phyloP scores from a whole-genome alignment of 2,797 vertebrate genomes.

The Scarus forsteni region DNA sequence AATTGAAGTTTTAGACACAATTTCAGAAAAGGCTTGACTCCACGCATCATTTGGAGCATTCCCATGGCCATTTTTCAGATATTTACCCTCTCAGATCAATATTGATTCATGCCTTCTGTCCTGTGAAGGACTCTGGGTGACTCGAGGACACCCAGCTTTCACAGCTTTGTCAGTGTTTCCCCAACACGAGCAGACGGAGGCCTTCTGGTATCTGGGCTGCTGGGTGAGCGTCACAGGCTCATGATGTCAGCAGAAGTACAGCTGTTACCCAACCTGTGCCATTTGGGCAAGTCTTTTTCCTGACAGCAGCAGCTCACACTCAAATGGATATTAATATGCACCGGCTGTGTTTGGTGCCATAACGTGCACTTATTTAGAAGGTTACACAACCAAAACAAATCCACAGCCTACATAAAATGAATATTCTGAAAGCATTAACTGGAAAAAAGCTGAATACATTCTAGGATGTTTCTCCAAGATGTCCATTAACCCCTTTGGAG shows the following conservation, averaged over 20 bases:
- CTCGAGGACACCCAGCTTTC: constrained; percentile 46
- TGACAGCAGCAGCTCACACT: too few species aligned
- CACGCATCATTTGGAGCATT: neutral
- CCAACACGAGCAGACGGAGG: constrained; percentile 61
- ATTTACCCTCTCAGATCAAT: constrained; percentile 36
- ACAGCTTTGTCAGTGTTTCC: constrained; percentile 53
- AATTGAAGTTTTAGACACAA: neutral
- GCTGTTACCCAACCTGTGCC: constrained; percentile 19
- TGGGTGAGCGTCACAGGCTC: constrained; percentile 23
- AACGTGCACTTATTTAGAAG: too few species aligned
- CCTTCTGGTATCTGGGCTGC: constrained; percentile 50
- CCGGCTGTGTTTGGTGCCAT: too few species aligned
- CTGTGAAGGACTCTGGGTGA: constrained; percentile 26
- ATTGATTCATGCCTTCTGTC: constrained; percentile 68
- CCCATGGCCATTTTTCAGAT: constrained; percentile 7
- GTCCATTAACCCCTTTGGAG: too few species aligned
- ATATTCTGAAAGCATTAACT: too few species aligned
- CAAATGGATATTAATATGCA: too few species aligned
- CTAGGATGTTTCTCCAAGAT: too few species aligned
- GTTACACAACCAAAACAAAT: too few species aligned
- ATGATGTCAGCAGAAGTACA: constrained; percentile 23
- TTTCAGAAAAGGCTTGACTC: neutral
- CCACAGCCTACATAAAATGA: too few species aligned
- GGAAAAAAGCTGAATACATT: too few species aligned
- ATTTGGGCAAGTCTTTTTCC: neutral